Evolutionary conservation across 1,140 invertebrate species (phyloP).

Genomic region (Limonius californicus): DNA sequence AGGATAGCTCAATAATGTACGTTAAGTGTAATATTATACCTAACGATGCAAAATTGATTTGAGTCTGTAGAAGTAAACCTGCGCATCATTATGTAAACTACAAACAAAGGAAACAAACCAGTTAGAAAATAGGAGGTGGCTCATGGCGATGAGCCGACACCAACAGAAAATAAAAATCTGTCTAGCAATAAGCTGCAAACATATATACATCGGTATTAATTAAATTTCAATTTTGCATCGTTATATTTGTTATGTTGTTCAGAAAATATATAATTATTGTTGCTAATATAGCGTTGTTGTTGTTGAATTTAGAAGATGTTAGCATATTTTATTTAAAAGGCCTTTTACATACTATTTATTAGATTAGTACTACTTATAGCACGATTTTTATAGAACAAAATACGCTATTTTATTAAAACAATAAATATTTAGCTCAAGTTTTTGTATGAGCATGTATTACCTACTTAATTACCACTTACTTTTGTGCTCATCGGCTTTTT

Average conservation of each 20-base stretch:
- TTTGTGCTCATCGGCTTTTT: slow-evolving; percentile 8
- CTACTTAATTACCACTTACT: background rate
- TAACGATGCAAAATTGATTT: slow-evolving; percentile 4
- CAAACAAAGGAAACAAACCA: too few relatives aligned
- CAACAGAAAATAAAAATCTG: too few relatives aligned
- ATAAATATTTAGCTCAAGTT: background rate
- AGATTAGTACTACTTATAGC: slow-evolving; percentile 12
- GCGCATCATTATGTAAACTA: too few relatives aligned
- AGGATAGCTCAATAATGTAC: slow-evolving; percentile 9
- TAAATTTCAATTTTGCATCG: background rate
- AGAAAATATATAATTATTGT: slow-evolving; percentile 38
- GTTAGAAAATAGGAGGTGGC: too few relatives aligned
- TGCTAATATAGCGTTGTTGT: slow-evolving; percentile 39
- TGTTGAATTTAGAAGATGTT: slow-evolving; percentile 38
- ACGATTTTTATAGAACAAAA: slow-evolving; percentile 10
- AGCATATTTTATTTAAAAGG: slow-evolving; percentile 16
- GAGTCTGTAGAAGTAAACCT: too few relatives aligned
- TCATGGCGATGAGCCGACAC: too few relatives aligned
- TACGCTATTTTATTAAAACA: slow-evolving; percentile 11
- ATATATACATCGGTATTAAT: too few relatives aligned
- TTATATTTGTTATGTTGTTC: slow-evolving; percentile 16
- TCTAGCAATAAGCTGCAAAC: too few relatives aligned
- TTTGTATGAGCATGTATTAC: background rate
- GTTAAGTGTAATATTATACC: slow-evolving; percentile 5
- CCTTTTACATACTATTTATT: slow-evolving; percentile 14